Evolutionary conservation across 2,113 vertebrate species (phyloP).

Genomic region (Macquaria ambigua): DNA sequence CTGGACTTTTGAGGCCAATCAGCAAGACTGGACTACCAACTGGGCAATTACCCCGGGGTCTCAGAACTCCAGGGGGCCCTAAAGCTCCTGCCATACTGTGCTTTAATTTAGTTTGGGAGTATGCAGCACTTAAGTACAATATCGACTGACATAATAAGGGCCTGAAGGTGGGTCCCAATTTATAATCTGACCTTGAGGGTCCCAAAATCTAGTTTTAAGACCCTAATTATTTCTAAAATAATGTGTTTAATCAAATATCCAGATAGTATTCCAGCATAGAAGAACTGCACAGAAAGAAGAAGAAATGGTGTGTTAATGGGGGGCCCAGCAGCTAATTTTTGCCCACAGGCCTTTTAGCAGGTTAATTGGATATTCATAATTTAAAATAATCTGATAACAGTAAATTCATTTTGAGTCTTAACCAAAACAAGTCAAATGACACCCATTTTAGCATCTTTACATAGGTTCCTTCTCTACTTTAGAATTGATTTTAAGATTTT

Average conservation of each 20-base stretch:
- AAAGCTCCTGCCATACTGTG: neutral
- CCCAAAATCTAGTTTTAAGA: neutral
- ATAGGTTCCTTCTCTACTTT: neutral
- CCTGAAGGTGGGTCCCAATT: neutral
- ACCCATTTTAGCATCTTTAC: neutral
- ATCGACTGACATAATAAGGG: neutral
- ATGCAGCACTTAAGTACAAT: neutral
- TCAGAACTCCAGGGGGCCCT: too few species aligned
- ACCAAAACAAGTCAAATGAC: neutral
- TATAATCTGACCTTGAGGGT: slow-evolving; percentile 3
- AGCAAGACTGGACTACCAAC: neutral
- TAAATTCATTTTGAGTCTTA: neutral
- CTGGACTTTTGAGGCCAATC: slow-evolving; percentile 2
- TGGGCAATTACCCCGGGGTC: neutral
- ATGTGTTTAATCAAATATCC: neutral
- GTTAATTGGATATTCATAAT: neutral
- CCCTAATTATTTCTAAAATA: neutral
- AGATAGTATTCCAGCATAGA: neutral
- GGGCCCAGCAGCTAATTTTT: neutral
- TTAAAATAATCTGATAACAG: neutral
- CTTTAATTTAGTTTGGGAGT: slow-evolving; percentile 3
- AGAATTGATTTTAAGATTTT: neutral
- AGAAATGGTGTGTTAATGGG: neutral
- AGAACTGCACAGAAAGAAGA: neutral
- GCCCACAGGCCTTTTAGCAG: too few species aligned